Evolutionary conservation across 2,888 invertebrate genomes (phyloP), one percentile per base, ranked within the genome.

Genomic region (Epirrhoe tristata): DNA sequence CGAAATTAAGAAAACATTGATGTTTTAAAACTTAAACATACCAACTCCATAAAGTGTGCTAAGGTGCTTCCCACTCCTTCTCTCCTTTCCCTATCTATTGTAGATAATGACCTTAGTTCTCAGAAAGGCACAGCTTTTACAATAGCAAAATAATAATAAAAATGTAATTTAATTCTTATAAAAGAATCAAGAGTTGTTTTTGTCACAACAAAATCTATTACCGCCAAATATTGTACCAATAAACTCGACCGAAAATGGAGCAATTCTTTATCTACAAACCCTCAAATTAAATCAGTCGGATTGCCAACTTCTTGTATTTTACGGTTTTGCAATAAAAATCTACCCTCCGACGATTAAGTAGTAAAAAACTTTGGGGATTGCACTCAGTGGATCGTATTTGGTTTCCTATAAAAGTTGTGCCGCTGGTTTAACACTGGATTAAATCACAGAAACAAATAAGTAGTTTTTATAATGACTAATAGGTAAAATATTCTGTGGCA

Each of bases 251-350:
- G 31, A 54, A 53, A 66, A 61, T 58, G 61, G 39, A 66, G 59
- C 74, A 72, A 73, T 83, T 79, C 75, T 78, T 77, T 75, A 75
- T 77, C 77, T 77, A 76, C 71, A 58, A 71, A 74, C 75, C 71
- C 74, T 80, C 73, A 80, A 77, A 80, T 80, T 79, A 80, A 83
- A 81, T 78, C 77, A 81, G 75, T 71, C 73, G 64, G 72, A 72
- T 74, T 60, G 65, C 72, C 51, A 63, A 77, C 70, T 78, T 70
- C 69, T 75, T 70, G 77, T 76, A 68, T 78, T 80, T 83, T 83
- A 83, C 72, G 77, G 78, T 58, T 62, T 55, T 36, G 68, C 55
- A 54, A 68, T 68, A 68, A 68, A 68, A 57, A 69, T 63, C 68
- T 65, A 66, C 72, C 77, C 66, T 57, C 58, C n/a, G 17, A 48